These are phyloP conservation scores for Oreonectes daqikongensis DNA, from an alignment of 2,797 vertebrate species.

Conservation along the genomic window DNA sequence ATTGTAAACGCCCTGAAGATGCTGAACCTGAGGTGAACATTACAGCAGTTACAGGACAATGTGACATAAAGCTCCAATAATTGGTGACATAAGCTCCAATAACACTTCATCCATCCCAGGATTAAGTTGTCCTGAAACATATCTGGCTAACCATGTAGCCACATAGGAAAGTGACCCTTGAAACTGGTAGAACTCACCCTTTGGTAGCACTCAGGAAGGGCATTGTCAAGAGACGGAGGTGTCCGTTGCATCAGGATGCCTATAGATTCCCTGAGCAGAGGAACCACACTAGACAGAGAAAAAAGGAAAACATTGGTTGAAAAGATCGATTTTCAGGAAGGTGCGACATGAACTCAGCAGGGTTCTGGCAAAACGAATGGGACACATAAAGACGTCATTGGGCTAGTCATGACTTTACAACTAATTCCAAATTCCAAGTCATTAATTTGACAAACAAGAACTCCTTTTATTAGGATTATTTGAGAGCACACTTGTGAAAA, in stretches of 20 bases:
- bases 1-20: constrained; percentile 94
- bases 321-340: not conserved
- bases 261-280: constrained; percentile 90
- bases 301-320: not conserved
- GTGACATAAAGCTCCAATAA: not conserved
- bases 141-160: not conserved
- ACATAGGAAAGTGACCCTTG: not conserved
- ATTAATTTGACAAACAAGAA: constrained; percentile 11
- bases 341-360: not conserved
- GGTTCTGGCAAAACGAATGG: constrained; percentile 1
- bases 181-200: constrained; percentile 66
- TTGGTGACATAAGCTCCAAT: no score
- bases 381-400: constrained; percentile 6
- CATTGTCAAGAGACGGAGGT: constrained; percentile 85
- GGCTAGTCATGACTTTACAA: not conserved
- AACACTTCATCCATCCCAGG: no score
- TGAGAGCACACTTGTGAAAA: constrained; percentile 2
- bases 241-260: constrained; percentile 98
- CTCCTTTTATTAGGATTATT: not conserved
- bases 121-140: no score
- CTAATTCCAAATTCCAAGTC: no score
- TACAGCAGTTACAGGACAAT: not conserved
- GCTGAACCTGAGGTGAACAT: constrained; percentile 85
- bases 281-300: constrained; percentile 85
- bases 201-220: constrained; percentile 94